Conservation (phyloP, 2,113 vertebrate species). For the Bostrychus sinensis region DNA sequence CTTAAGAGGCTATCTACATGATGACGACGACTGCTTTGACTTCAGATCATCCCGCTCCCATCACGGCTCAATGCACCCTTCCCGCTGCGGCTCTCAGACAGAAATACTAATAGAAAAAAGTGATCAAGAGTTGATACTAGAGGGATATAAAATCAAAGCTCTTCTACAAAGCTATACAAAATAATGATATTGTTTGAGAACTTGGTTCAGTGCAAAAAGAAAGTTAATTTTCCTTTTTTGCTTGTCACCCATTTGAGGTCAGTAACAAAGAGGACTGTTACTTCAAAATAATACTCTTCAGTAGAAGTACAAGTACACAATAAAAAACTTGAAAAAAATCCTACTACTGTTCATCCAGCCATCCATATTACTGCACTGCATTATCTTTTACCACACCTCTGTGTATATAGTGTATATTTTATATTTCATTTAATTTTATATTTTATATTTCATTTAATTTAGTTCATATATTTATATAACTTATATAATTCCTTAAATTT, state of each 20-base stretch:
- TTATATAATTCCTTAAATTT: too few relatives aligned
- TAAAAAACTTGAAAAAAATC: too few relatives aligned
- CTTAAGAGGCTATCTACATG: slow-evolving; percentile 30
- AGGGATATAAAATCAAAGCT: slow-evolving; percentile 9
- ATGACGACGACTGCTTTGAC: slow-evolving; percentile 26
- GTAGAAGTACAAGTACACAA: too few relatives aligned
- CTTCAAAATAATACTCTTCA: too few relatives aligned
- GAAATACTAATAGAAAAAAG: slow-evolving; percentile 14
- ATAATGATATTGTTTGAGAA: neutral
- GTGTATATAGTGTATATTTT: too few relatives aligned
- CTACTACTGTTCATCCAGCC: too few relatives aligned
- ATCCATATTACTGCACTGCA: too few relatives aligned
- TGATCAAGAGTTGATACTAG: slow-evolving; percentile 3
- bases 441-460: too few relatives aligned
- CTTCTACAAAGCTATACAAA: neutral
- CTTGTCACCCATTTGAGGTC: neutral
- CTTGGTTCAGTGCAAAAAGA: neutral
- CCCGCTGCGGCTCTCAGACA: slow-evolving; percentile 23
- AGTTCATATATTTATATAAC: too few relatives aligned
- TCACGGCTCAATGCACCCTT: slow-evolving; percentile 4
- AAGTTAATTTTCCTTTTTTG: neutral
- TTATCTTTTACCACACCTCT: too few relatives aligned
- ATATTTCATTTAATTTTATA: too few relatives aligned
- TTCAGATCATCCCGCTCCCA: slow-evolving; percentile 21
- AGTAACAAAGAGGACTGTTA: too few relatives aligned